phyloP scores from a whole-genome alignment of 2,888 invertebrate genomes.

The Andrena trimmerana region DNA sequence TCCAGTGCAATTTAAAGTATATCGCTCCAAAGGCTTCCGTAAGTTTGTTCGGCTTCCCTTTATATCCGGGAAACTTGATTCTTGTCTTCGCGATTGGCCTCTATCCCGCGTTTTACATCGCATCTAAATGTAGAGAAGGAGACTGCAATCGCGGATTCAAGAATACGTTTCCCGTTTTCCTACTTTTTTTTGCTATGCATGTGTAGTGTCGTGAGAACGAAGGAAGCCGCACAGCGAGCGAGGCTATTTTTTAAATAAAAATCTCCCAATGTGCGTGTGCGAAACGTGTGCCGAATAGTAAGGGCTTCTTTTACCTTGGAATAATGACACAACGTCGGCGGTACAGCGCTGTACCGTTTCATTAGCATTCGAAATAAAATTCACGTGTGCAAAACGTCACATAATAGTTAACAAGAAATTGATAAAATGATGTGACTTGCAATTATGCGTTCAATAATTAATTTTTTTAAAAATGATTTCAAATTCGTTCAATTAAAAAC shows the following conservation, averaged over 20 bases:
- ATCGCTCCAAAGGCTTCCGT: slow-evolving; percentile 44
- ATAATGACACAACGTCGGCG: no score
- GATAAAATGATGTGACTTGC: no score
- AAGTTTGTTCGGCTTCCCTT: slow-evolving; percentile 44
- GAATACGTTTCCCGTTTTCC: neutral
- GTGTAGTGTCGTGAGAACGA: slow-evolving; percentile 24
- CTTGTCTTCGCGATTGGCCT: slow-evolving; percentile 50
- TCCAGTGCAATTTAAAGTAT: slow-evolving; percentile 58
- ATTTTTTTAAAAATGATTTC: no score
- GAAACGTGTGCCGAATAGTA: slow-evolving; percentile 19
- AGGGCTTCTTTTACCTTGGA: neutral
- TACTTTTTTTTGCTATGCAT: neutral
- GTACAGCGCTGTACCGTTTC: neutral
- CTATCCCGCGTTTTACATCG: slow-evolving; percentile 30
- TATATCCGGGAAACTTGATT: slow-evolving; percentile 60
- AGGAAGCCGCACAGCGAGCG: slow-evolving; percentile 3
- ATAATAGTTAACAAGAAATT: no score
- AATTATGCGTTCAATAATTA: no score
- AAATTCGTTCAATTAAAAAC: no score
- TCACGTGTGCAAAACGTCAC: no score
- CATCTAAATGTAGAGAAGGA: slow-evolving; percentile 26
- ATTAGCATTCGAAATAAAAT: neutral
- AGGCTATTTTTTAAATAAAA: slow-evolving; percentile 33
- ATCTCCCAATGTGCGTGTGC: neutral
- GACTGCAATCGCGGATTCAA: neutral